phyloP scores from a whole-genome alignment of 2,797 vertebrate genomes.

The Fringilla coelebs region DNA sequence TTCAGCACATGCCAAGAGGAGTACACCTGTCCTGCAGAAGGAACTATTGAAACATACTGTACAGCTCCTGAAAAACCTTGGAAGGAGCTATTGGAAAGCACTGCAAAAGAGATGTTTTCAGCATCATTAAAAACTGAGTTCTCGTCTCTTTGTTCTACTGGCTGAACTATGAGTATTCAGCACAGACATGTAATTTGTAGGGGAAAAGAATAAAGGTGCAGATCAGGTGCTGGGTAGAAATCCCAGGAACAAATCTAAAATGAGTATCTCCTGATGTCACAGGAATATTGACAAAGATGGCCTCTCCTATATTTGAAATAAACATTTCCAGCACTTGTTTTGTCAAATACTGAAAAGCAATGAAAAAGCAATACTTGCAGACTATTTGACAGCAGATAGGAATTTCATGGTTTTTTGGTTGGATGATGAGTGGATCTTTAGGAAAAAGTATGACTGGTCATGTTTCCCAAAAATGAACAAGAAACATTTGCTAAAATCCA shows the following conservation, averaged over 20 bases:
- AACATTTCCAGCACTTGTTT: background rate
- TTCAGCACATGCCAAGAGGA: background rate
- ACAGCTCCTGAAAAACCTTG: background rate
- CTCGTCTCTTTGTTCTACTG: background rate
- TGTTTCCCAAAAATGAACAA: background rate
- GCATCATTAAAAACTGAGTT: background rate
- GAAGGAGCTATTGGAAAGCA: background rate
- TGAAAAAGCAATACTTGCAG: background rate
- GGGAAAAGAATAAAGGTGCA: background rate
- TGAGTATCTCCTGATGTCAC: background rate
- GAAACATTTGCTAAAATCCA: background rate
- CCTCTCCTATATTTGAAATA: background rate
- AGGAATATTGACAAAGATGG: background rate
- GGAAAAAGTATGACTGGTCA: background rate
- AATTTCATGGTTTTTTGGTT: background rate
- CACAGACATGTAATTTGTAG: background rate
- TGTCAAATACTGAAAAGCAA: background rate
- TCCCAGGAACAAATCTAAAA: background rate
- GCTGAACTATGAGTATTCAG: background rate
- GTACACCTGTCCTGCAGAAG: background rate
- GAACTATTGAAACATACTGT: background rate
- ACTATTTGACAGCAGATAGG: background rate
- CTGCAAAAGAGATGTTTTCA: background rate
- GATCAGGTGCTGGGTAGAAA: background rate
- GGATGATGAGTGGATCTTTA: background rate